Conservation (phyloP, 92 coral and sea anemone genomes). For the Zoanthus solanderi region DNA sequence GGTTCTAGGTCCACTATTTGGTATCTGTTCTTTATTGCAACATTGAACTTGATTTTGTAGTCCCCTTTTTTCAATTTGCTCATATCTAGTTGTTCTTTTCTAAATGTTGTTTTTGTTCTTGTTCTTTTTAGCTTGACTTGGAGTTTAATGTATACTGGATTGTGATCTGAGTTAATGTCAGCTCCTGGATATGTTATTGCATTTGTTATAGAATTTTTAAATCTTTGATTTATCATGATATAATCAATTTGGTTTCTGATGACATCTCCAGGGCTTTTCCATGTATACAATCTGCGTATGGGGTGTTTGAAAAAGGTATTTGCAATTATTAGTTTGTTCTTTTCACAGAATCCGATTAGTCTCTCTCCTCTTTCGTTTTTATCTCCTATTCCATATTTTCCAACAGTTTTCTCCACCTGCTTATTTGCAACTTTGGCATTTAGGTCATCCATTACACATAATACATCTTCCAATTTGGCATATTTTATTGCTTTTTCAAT, state of each 20-base stretch:
- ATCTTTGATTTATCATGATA: neutral
- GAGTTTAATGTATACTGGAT: neutral
- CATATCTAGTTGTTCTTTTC: no score
- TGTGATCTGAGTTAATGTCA: constrained; percentile 6
- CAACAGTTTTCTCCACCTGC: neutral
- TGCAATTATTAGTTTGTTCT: neutral
- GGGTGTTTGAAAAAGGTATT: neutral
- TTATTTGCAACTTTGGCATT: neutral
- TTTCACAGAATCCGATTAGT: neutral
- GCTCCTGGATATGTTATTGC: constrained; percentile 6
- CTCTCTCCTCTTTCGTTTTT: neutral
- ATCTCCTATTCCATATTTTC: neutral
- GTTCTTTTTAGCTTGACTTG: constrained; percentile 3
- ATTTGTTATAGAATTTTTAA: neutral
- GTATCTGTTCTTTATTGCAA: no score
- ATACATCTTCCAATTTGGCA: no score
- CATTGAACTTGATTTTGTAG: no score
- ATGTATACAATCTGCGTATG: neutral
- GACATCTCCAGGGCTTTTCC: neutral
- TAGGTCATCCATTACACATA: neutral
- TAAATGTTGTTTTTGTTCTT: no score
- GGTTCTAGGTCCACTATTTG: no score
- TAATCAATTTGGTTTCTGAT: neutral
- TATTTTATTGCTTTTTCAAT: no score
- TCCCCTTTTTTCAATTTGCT: no score